Base-by-base conservation (phyloP, 2,113 vertebrate genomes). In the Steatornis caripensis region DNA sequence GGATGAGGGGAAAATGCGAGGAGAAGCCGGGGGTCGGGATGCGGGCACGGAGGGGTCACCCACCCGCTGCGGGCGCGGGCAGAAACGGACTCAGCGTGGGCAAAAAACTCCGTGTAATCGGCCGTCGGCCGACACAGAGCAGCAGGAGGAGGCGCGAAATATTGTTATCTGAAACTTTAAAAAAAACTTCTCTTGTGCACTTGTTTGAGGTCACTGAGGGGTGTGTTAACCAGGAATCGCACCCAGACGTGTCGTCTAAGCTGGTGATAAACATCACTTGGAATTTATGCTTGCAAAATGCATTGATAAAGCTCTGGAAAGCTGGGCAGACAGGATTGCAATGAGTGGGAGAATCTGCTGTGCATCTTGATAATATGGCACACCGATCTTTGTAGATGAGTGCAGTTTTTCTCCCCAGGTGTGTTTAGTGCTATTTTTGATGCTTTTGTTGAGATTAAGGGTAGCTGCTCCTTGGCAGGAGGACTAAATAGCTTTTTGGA, bases 391-490 rank as follows among this genome's bases (percentile, higher is more conserved):
- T 26, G 15, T n/a, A n/a, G n/a, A 6, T 1, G 34, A 45, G 6
- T 10, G 22, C 2, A 1, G 6, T n/a, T 41, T 60, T 64, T 36
- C 32, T 36, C 30, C 27, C 4, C 6, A 4, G 15, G 1, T 13
- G 6, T 15, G 48, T 22, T 14, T 6, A 21, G 54, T 37, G 27
- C 22, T 55, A 0, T 5, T 53, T 57, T 36, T 48, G 37, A 12
- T 32, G 36, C 17, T 48, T 49, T 21, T 18, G 3, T 11, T 27
- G 66, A 68, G 29, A 34, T 70, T 49, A 41, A n/a, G 46, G 13
- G 12, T 20, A 58, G 34, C 49, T 36, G 11, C 12, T 82, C 22
- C 27, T 58, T 43, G 39, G 14, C 30, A 34, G 58, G 19, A 76
- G 5, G 24, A 34, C 22, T 27, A 5, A 48, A 4, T 4, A 26